These are phyloP conservation scores for Crypturellus tataupa DNA, from an alignment of 2,797 vertebrate species.

Conservation along the genomic window DNA sequence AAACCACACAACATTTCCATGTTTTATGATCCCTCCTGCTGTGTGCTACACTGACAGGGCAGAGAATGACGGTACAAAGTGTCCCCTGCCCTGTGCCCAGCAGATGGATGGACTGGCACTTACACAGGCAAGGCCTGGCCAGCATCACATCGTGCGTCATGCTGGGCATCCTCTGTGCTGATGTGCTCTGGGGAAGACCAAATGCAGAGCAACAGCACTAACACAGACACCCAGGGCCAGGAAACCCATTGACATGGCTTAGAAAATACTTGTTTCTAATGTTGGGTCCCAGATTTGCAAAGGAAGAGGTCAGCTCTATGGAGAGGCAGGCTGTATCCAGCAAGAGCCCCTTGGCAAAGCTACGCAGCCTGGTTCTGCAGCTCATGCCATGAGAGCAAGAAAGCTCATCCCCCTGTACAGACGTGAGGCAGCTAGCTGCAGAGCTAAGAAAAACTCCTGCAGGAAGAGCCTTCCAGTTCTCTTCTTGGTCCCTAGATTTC, in stretches of 20 bases:
- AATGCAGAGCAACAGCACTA: fast-evolving
- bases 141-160: fast-evolving
- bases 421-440: fast-evolving
- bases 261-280: not conserved
- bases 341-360: not conserved
- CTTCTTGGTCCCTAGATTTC: not conserved
- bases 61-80: not conserved
- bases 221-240: fast-evolving
- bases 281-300: fast-evolving
- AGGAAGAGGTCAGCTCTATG: not conserved
- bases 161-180: fast-evolving
- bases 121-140: not conserved
- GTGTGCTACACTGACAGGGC: fast-evolving
- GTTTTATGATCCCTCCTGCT: not conserved
- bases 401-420: not conserved
- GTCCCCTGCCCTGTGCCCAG: not conserved
- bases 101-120: constrained; percentile 1
- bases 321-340: not conserved
- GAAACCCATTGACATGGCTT: not conserved
- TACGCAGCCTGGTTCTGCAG: fast-evolving
- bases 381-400: fast-evolving
- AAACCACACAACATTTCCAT: fast-evolving
- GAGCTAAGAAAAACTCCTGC: not conserved
- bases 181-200: fast-evolving
- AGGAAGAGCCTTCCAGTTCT: not conserved